Percentiles rank a stretch among this genome's conserved stretches.
Conservation (phyloP, 2,888 invertebrate genomes). For the Limnephilus auricula region DNA sequence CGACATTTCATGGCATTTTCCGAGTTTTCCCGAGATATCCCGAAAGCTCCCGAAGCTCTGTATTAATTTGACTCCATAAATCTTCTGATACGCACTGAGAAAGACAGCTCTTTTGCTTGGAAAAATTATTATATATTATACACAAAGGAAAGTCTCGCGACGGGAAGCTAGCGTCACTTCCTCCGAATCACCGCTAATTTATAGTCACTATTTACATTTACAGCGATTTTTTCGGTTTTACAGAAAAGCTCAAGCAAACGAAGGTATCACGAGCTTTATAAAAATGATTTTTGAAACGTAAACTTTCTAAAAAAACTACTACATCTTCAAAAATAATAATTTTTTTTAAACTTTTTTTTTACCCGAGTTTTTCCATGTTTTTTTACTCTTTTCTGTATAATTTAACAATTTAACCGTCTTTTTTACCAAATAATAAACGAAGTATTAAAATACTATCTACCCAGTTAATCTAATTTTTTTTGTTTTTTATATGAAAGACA, state of each 20-base stretch:
- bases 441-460: no score
- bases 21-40: not conserved
- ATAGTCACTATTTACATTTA: slow-evolving; percentile 4
- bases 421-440: no score
- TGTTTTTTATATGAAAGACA: no score
- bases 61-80: slow-evolving; percentile 27
- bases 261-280: no score
- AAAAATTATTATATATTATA: not conserved
- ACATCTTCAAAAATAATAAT: no score
- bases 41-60: not conserved
- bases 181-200: not conserved
- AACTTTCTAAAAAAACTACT: no score
- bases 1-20: not conserved
- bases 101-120: slow-evolving; percentile 21
- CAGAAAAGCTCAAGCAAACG: not conserved
- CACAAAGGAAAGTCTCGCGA: not conserved
- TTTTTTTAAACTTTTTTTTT: no score
- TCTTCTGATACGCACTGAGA: not conserved
- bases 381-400: no score
- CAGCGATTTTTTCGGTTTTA: slow-evolving; percentile 3
- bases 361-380: no score
- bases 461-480: no score
- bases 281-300: no score
- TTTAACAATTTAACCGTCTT: no score
- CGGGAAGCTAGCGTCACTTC: slow-evolving; percentile 20